These are phyloP conservation scores for Ramazzottius varieornatus DNA, from an alignment of 2,888 invertebrate species.

Conservation along the genomic window DNA sequence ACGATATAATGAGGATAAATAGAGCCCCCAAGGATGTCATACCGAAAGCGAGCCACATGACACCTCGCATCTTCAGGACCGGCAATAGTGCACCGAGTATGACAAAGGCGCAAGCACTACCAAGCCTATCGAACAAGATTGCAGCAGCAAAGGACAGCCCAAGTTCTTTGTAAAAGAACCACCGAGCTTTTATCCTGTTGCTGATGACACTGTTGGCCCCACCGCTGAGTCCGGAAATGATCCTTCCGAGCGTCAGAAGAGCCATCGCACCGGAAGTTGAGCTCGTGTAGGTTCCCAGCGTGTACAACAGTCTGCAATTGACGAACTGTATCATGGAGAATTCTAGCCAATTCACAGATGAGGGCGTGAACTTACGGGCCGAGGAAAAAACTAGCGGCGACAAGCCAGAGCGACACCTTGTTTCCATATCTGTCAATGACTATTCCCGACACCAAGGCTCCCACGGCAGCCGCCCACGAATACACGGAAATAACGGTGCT, in stretches of 20 bases:
- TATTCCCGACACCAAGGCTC: neutral
- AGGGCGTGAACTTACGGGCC: neutral
- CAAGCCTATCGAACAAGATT: neutral
- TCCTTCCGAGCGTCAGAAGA: neutral
- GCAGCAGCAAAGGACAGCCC: neutral
- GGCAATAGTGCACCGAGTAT: neutral
- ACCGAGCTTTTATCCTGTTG: neutral
- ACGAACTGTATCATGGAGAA: too few relatives aligned
- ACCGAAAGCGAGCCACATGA: neutral
- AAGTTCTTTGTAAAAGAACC: neutral
- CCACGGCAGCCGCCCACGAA: neutral
- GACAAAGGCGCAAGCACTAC: neutral
- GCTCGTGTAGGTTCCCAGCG: neutral
- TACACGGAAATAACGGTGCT: neutral
- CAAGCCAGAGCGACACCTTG: neutral
- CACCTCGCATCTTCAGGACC: neutral
- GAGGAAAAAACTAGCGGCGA: neutral
- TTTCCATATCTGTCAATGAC: neutral
- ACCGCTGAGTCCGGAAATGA: neutral
- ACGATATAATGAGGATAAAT: too few relatives aligned
- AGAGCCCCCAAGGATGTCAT: neutral
- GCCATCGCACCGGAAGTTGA: neutral
- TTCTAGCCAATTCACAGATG: too few relatives aligned
- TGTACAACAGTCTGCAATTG: neutral
- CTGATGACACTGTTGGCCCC: neutral